These are phyloP conservation scores for Excalfactoria chinensis DNA, from an alignment of 2,113 vertebrate genomes.

Conservation along the genomic window DNA sequence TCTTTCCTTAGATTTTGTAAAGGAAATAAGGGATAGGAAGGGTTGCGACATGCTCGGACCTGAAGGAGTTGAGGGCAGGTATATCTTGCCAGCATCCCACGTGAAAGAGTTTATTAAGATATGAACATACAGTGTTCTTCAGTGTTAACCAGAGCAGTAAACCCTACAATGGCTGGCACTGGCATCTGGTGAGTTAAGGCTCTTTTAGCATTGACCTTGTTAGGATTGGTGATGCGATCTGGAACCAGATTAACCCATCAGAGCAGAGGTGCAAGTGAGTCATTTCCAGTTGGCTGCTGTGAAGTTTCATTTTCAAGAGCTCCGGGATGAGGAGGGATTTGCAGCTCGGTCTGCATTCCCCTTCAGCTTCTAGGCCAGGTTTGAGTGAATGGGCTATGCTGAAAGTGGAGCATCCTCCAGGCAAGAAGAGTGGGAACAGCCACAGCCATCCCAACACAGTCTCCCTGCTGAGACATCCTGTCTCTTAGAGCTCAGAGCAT, in stretches of 20 bases:
- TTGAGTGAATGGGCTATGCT: background rate
- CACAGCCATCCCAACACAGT: fast-evolving
- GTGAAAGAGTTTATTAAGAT: background rate
- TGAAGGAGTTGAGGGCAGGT: background rate
- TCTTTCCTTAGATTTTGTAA: background rate
- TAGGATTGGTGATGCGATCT: background rate
- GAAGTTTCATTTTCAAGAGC: background rate
- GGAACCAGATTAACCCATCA: background rate
- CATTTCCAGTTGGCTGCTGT: background rate
- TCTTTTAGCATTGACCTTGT: background rate
- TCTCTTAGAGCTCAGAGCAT: background rate
- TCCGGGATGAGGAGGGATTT: background rate
- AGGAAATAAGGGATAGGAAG: background rate
- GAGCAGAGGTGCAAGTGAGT: background rate
- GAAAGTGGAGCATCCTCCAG: background rate
- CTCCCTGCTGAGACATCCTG: background rate
- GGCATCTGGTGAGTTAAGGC: background rate
- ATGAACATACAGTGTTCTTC: background rate
- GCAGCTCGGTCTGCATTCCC: background rate
- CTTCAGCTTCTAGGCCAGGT: background rate
- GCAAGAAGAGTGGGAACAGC: background rate
- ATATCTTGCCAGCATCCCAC: background rate
- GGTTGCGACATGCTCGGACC: background rate
- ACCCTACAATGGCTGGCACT: background rate
- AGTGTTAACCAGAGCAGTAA: background rate